A percentile compares a stretch with the other conserved stretches of the same genome.
Conservation (phyloP, 2,797 vertebrate species). For the Enteromius anoplus region DNA sequence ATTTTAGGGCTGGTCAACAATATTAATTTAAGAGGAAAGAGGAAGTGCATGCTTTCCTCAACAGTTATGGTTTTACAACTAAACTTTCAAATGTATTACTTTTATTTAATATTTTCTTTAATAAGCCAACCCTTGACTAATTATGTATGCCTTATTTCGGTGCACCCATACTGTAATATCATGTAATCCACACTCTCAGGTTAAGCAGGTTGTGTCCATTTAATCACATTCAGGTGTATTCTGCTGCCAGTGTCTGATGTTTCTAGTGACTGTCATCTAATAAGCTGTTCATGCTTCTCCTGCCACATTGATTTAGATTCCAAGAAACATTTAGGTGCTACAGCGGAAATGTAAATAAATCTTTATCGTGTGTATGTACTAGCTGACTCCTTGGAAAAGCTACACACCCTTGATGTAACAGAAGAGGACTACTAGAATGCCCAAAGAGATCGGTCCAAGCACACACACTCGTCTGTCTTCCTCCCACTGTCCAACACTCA, state of each 20-base stretch:
- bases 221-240: not conserved
- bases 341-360: constrained; percentile 38
- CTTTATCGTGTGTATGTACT: constrained; percentile 25
- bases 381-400: constrained; percentile 60
- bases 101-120: not conserved
- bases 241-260: not conserved
- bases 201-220: not conserved
- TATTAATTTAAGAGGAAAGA: constrained; percentile 13
- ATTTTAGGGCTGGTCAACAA: constrained; percentile 44
- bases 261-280: not conserved
- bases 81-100: not conserved
- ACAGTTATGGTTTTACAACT: not conserved
- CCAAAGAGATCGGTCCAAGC: constrained; percentile 18
- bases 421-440: constrained; percentile 45
- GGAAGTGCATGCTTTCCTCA: not conserved
- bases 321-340: constrained; percentile 58
- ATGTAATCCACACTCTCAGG: not conserved
- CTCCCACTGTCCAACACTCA: constrained; percentile 6
- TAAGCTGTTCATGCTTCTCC: constrained; percentile 31
- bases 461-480: not conserved
- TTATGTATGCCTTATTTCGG: not conserved
- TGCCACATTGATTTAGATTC: constrained; percentile 57
- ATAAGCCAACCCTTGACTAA: not conserved
- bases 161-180: constrained; percentile 18
- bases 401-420: constrained; percentile 58